Evolutionary conservation across 2,797 vertebrate genomes (phyloP), one percentile per base, ranked within the genome.

Genomic region (Myotis findleyi): DNA sequence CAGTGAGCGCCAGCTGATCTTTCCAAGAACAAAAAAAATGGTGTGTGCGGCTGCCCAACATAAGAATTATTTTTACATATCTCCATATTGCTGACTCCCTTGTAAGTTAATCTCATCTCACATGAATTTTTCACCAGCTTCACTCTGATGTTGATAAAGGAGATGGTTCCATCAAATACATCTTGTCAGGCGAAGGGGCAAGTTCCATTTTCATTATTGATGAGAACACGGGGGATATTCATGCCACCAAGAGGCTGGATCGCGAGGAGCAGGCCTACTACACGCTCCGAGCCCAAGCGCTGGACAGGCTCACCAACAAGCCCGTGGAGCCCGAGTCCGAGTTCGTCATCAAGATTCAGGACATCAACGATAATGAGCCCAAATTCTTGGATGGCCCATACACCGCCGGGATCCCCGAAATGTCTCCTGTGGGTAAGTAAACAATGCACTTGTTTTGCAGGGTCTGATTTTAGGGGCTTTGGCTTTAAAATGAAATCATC

Each of bases 121-220:
- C 98, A 98, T 98, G 97, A 97, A 98, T 99, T 98, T 98, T 97
- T 96, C 97, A 98, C 98, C 98, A 99, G 99, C 99, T 99, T 75
- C 99, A 99, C 98, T 99, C 99, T 77, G 99, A 99, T 97, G 99
- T 99, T 98, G 99, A 99, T 98, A 99, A 99, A 98, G 99, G 99
- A 94, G 99, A 99, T 55, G 99, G 99, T 96, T 99, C 99, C 96
- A 99, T 99, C 98, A 99, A 99, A 98, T 99, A 99, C 91, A 99
- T 99, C 97, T 98, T 99, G 97, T 98, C 99, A 33, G 99, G 99
- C 0, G 99, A 99, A 97, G 99, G 99, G 85, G 99, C 99, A 89
- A 98, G 99, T 97, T 99, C 99, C 97, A 99, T 99, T 98, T 99
- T 99, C 98, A 99, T 99, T 98, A 99, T 99, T 94, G 99, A 99